Evolutionary conservation across 2,888 invertebrate genomes (phyloP), one percentile per base, ranked within the genome.

Genomic region (Candidula unifasciata): DNA sequence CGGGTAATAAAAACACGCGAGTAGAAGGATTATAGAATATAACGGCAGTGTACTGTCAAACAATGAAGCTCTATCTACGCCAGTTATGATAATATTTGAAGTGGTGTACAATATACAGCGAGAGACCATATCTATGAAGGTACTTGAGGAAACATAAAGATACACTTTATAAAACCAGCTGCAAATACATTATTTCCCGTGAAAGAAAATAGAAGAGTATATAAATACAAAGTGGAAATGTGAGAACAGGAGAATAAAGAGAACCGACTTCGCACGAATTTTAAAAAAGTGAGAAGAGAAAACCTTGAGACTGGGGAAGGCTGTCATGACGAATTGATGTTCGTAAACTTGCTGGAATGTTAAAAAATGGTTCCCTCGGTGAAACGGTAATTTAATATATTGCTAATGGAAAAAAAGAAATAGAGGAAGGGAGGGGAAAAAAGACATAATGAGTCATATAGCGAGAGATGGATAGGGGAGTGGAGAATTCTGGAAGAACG

Each of bases 261-360:
- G 6, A 69, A 8, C 13, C 44, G 44, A 44, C 44, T 13, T 44
- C 44, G 44, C 6, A 13, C 6, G 44, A 13, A 13, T 44, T 10
- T 10, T 10, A 44, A 44, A 44, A 44, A 44, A 44, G 44, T 10
- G 44, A 44, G 44, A 1, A 33, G 2, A 69, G 5, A 27, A 69
- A 30, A 2, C 16, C 8, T 8, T 10, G 27, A 27, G 8, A 27
- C n/a, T 24, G 27, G n/a, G n/a, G 27, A 27, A 27, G 21, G 78
- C 13, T n/a, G 64, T 13, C 5, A 37, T 54, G 52, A 71, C 54
- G 81, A 81, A 27, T 71, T 35, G 33, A 54, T 54, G 71, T 69
- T 68, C 52, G 81, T 27, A 54, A 16, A 24, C 24, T 21, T 24
- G 73, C 57, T 30, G 57, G 57, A 54, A 21, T 3, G 57, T 27